These are phyloP conservation scores for Cromileptes altivelis DNA, from an alignment of 2,113 vertebrate species.

Conservation along the genomic window DNA sequence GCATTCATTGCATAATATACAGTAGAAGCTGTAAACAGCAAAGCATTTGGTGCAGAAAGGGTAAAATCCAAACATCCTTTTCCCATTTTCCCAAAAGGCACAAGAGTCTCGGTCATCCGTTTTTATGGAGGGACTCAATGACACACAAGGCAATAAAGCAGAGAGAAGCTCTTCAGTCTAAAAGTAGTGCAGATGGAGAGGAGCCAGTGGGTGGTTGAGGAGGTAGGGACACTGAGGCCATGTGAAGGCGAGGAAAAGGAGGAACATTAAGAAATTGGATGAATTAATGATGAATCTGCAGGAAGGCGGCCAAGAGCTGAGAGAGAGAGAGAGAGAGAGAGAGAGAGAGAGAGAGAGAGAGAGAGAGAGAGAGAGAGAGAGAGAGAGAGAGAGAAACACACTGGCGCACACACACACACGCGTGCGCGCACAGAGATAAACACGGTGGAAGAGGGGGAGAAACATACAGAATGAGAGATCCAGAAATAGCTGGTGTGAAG, in stretches of 20 bases:
- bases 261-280: slow-evolving; percentile 68
- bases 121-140: slow-evolving; percentile 31
- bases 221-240: slow-evolving; percentile 47
- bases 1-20: not conserved
- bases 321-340: not conserved
- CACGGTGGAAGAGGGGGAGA: slow-evolving; percentile 28
- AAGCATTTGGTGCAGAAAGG: not conserved
- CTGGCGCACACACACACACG: not conserved
- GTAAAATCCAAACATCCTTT: not conserved
- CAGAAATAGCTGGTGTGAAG: slow-evolving; percentile 53
- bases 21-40: not conserved
- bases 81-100: not conserved
- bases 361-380: not conserved
- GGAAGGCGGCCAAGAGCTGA: slow-evolving; percentile 53
- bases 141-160: slow-evolving; percentile 47
- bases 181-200: slow-evolving; percentile 62
- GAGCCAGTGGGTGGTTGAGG: slow-evolving; percentile 59
- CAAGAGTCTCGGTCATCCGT: not conserved
- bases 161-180: slow-evolving; percentile 51
- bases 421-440: slow-evolving; percentile 22
- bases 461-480: slow-evolving; percentile 23
- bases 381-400: no score
- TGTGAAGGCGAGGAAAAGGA: slow-evolving; percentile 52
- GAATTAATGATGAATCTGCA: slow-evolving; percentile 72
- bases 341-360: not conserved